phyloP scores from a whole-genome alignment of 2,113 vertebrate genomes.

The Chamaea fasciata region DNA sequence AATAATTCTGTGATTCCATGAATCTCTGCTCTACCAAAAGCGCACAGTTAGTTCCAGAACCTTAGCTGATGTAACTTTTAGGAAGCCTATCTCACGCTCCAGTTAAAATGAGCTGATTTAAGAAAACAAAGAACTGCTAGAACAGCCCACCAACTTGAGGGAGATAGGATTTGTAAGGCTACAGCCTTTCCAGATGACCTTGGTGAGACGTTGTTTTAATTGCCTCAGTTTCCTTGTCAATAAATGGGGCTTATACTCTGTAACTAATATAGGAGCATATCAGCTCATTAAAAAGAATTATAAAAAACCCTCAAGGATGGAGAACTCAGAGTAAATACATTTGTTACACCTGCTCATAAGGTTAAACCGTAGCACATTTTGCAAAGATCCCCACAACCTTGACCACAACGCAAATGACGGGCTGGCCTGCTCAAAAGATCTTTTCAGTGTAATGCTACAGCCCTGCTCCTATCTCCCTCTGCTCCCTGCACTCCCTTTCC shows the following conservation, averaged over 20 bases:
- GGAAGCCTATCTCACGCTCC: neutral
- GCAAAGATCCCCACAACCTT: neutral
- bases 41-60: neutral
- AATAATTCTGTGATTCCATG: neutral
- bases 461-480: neutral
- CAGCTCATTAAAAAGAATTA: neutral
- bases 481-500: neutral
- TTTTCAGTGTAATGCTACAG: neutral
- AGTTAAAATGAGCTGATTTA: neutral
- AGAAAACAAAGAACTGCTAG: neutral
- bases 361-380: neutral
- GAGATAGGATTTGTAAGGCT: neutral
- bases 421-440: neutral
- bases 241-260: neutral
- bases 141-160: neutral
- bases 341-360: neutral
- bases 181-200: neutral
- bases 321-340: neutral
- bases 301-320: neutral
- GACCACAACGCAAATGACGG: neutral
- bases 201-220: neutral
- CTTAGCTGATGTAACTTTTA: neutral
- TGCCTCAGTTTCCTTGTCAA: neutral
- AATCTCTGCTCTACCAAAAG: neutral
- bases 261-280: neutral